Evolutionary conservation across 1,140 invertebrate species (phyloP).

Genomic region (Lysiphlebus fabarum): DNA sequence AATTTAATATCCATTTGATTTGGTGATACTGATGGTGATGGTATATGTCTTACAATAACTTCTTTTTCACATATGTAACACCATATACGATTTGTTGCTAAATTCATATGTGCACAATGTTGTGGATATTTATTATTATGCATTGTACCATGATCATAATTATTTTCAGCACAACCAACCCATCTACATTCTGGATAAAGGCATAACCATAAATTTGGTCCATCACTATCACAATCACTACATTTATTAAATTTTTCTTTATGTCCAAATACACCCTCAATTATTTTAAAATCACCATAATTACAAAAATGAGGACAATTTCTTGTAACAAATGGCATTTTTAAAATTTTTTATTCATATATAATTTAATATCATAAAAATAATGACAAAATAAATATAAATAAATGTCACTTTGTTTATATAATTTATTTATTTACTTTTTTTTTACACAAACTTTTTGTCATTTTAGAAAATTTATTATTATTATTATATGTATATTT

Average conservation of each 20-base stretch:
- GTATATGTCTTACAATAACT: conserved; percentile 58
- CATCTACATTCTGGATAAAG: conserved; percentile 72
- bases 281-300: conserved; percentile 40
- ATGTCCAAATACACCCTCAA: conserved; percentile 38
- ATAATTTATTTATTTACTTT: background rate
- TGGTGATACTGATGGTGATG: conserved; percentile 37
- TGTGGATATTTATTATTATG: conserved; percentile 70
- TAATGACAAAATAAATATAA: background rate
- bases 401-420: background rate
- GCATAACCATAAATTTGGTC: conserved; percentile 82
- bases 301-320: conserved; percentile 46
- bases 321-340: conserved; percentile 46
- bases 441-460: no score
- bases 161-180: conserved; percentile 75
- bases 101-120: conserved; percentile 81
- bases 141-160: conserved; percentile 73
- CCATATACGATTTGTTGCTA: conserved; percentile 78
- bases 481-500: no score
- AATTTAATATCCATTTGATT: conserved; percentile 45
- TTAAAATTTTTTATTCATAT: conserved; percentile 3
- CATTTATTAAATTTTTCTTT: conserved; percentile 46
- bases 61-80: conserved; percentile 79
- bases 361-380: conserved; percentile 9
- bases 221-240: conserved; percentile 49
- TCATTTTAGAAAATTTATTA: no score